Conservation (phyloP, 2,888 invertebrate species). For the Pyrochroa serraticornis region DNA sequence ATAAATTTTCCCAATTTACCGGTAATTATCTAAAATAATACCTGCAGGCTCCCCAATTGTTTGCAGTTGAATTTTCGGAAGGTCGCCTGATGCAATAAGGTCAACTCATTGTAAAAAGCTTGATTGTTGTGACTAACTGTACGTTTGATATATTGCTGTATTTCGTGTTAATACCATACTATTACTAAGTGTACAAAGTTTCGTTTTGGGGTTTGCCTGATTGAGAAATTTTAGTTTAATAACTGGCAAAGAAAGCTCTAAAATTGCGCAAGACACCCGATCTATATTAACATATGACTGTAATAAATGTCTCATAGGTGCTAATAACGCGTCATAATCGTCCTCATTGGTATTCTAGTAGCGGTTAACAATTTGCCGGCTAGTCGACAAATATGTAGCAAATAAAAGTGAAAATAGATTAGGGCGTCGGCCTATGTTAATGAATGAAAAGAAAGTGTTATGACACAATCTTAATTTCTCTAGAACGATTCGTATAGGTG, state of each 20-base stretch:
- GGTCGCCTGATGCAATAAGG: slow-evolving; percentile 7
- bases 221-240: too few species aligned
- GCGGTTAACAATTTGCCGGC: not conserved
- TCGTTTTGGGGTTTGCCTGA: too few species aligned
- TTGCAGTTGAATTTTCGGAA: slow-evolving; percentile 2
- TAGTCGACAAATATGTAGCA: slow-evolving; percentile 16
- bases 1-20: not conserved
- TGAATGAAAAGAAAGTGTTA: slow-evolving; percentile 26
- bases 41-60: slow-evolving; percentile 3
- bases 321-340: too few species aligned
- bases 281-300: too few species aligned
- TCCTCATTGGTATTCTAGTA: too few species aligned
- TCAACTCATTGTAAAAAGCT: not conserved
- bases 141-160: not conserved
- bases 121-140: too few species aligned
- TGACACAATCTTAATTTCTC: slow-evolving; percentile 22
- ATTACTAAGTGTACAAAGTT: too few species aligned
- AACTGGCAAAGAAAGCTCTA: too few species aligned
- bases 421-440: slow-evolving; percentile 26
- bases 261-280: too few species aligned
- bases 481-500: not conserved
- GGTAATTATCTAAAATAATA: not conserved
- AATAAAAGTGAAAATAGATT: slow-evolving; percentile 29
- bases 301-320: too few species aligned
- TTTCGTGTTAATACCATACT: not conserved